phyloP scores from a whole-genome alignment of 2,888 invertebrate genomes.

The Labia minor region DNA sequence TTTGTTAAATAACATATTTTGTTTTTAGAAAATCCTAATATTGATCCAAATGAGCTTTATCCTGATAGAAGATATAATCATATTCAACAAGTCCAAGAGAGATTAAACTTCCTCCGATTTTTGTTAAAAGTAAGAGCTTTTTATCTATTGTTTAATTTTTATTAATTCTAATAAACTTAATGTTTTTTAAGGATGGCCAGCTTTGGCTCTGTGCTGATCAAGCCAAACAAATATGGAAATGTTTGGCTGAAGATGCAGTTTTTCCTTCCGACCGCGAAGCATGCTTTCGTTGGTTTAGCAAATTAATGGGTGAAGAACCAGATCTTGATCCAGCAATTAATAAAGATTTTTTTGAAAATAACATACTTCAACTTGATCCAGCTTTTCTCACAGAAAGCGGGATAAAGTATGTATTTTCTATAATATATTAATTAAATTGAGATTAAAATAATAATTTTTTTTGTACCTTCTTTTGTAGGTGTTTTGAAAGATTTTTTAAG shows the following conservation, averaged over 20 bases:
- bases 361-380: slow-evolving; percentile 85
- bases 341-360: slow-evolving; percentile 89
- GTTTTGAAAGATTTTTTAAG: slow-evolving; percentile 77
- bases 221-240: slow-evolving; percentile 94
- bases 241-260: slow-evolving; percentile 85
- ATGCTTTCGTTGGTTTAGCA: slow-evolving; percentile 97
- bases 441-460: no score
- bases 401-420: slow-evolving; percentile 55
- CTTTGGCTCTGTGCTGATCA: slow-evolving; percentile 94
- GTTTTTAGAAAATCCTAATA: slow-evolving; percentile 54
- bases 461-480: slow-evolving; percentile 32
- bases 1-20: slow-evolving; percentile 16
- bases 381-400: slow-evolving; percentile 86
- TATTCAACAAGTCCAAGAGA: slow-evolving; percentile 82
- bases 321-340: slow-evolving; percentile 94
- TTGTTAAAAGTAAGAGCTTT: slow-evolving; percentile 51
- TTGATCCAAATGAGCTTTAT: slow-evolving; percentile 66
- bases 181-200: slow-evolving; percentile 66
- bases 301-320: slow-evolving; percentile 92
- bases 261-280: slow-evolving; percentile 88
- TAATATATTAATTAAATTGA: no score
- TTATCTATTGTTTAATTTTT: neutral
- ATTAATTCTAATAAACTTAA: neutral
- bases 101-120: slow-evolving; percentile 85
- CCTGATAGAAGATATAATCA: slow-evolving; percentile 88